Evolutionary conservation across 2,888 invertebrate genomes (phyloP).

Genomic region (Andrena marginata): DNA sequence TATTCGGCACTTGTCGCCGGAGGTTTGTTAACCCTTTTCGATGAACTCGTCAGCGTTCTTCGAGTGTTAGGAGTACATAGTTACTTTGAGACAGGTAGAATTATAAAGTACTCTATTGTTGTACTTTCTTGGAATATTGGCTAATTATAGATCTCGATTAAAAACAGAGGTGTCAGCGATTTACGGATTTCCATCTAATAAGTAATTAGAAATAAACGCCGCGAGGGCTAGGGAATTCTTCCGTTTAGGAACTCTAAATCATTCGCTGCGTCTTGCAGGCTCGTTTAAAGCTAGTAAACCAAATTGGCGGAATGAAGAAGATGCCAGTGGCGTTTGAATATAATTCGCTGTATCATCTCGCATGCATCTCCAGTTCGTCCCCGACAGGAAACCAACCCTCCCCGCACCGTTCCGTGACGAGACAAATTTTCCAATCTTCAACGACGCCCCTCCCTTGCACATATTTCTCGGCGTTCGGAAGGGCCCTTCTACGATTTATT

Average conservation of each 20-base stretch:
- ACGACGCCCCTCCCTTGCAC: background rate
- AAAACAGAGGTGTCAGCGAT: too few relatives aligned
- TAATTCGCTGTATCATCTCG: background rate
- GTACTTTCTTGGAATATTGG: too few relatives aligned
- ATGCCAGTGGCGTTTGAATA: background rate
- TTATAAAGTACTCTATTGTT: too few relatives aligned
- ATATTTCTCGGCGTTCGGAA: slow-evolving; percentile 37
- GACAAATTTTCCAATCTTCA: slow-evolving; percentile 39
- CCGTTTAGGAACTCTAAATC: background rate
- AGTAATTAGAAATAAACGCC: too few relatives aligned
- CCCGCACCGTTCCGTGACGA: slow-evolving; percentile 32
- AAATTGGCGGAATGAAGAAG: slow-evolving; percentile 25
- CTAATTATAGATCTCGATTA: too few relatives aligned
- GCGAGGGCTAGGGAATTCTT: background rate
- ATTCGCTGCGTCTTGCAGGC: background rate
- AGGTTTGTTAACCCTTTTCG: slow-evolving; percentile 24
- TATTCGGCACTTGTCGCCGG: slow-evolving; percentile 6
- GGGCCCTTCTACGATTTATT: slow-evolving; percentile 40
- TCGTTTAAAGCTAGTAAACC: slow-evolving; percentile 9
- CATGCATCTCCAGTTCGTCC: background rate
- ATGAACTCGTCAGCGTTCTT: background rate
- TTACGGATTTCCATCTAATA: too few relatives aligned
- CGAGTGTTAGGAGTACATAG: background rate
- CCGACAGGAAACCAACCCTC: background rate
- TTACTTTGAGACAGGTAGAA: too few relatives aligned